Conservation (phyloP, 2,888 invertebrate species). For the Scaeva pyrastri region DNA sequence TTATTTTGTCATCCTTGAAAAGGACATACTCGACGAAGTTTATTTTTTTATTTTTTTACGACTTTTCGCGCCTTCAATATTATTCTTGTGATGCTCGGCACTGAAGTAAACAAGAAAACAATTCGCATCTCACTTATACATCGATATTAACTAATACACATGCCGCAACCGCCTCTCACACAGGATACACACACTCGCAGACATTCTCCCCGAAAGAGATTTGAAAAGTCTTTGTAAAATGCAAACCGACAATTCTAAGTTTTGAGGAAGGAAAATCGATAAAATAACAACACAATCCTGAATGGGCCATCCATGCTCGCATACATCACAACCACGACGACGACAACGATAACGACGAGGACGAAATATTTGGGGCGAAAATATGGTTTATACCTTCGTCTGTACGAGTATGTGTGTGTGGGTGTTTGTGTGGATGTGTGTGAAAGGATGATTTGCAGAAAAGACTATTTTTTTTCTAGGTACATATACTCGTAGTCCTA, state of each 20-base stretch:
- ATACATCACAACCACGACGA: too few relatives aligned
- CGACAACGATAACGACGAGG: too few relatives aligned
- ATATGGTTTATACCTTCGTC: background rate
- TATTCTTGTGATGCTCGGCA: conserved; percentile 40
- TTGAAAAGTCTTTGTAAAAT: conserved; percentile 28
- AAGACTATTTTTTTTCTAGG: conserved; percentile 33
- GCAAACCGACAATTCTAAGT: conserved; percentile 52
- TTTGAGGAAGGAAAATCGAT: conserved; percentile 63
- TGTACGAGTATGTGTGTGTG: background rate
- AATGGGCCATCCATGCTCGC: conserved; percentile 51
- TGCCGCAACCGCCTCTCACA: too few relatives aligned
- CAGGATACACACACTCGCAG: background rate
- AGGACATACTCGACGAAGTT: conserved; percentile 37
- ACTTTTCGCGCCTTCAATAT: conserved; percentile 60
- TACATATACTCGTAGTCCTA: conserved; percentile 38
- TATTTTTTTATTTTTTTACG: conserved; percentile 21
- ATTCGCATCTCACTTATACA: conserved; percentile 29
- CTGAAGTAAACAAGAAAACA: conserved; percentile 66
- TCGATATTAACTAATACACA: conserved; percentile 26
- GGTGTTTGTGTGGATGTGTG: background rate
- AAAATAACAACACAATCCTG: conserved; percentile 61
- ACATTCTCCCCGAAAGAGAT: conserved; percentile 3
- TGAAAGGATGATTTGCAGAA: conserved; percentile 33
- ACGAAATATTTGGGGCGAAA: background rate
- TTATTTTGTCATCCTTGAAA: conserved; percentile 17